Evolutionary conservation across 1,140 invertebrate species (phyloP), one percentile per base, ranked within the genome.

Genomic region (Drosophila bocqueti): DNA sequence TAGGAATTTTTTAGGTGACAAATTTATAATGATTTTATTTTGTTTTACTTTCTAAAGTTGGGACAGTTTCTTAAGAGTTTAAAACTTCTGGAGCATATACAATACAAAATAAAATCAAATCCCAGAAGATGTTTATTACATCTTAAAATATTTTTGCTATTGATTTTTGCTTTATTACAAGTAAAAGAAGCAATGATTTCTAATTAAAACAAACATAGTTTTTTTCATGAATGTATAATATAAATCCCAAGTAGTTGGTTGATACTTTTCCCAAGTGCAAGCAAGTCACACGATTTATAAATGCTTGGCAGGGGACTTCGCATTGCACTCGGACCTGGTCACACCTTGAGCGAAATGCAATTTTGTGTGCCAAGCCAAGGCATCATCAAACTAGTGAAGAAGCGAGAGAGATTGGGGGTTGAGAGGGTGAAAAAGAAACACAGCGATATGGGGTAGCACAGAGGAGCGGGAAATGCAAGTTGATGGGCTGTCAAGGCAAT

Each of bases 341-440:
- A 80, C 84, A 89, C 80, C 83, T 86, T 89, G 84, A 83, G 60
- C 66, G 64, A 81, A 87, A 87, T 83, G 84, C 84, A 87, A 87
- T 87, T 87, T 87, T 83, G 72, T 78, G 59, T 83, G 77, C 57
- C 73, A 76, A 40, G 40, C 47, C 45, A 49, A 50, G 68, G 68
- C 47, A 45, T 42, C 52, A 73, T 50, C 66, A 60, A 73, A 61
- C 59, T 52, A 11, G 24, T 11, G 55, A n/a, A 34, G 10, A 36
- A 13, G 10, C 1, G 4, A 18, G 18, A 3, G 18, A 21, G 2
- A 11, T 45, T 5, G 9, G 11, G 34, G 36, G 36, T 1, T 8
- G 36, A 5, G 47, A 1, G 1, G 11, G 4, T 3, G 31, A 50
- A 54, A 49, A 18, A 31, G 29, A 29, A n/a, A 38, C 4, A 40